Conservation (phyloP, 2,797 vertebrate genomes). For the Poeciliopsis presidionis region DNA sequence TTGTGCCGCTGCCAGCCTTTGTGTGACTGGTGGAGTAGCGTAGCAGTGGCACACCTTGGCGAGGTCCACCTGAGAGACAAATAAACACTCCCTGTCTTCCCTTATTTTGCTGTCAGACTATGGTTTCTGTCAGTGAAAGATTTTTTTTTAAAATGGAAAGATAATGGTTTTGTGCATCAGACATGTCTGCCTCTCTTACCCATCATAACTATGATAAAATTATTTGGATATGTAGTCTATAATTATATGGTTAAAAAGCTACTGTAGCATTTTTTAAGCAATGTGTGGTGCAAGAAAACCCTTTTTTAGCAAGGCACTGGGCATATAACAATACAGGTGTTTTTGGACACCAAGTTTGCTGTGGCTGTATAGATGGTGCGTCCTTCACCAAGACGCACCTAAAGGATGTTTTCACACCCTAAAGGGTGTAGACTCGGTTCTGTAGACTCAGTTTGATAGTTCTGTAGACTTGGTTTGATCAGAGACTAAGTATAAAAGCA, state of each 20-base stretch:
- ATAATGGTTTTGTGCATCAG: not conserved
- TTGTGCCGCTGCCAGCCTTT: constrained; percentile 42
- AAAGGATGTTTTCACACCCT: too few relatives aligned
- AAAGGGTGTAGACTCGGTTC: too few relatives aligned
- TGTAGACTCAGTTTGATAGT: too few relatives aligned
- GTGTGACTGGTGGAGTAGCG: constrained; percentile 26
- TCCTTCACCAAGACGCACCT: not conserved
- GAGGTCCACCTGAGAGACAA: constrained; percentile 11
- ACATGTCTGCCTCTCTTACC: not conserved
- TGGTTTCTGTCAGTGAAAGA: not conserved
- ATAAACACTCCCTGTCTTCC: not conserved
- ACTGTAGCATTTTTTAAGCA: not conserved
- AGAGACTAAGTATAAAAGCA: too few relatives aligned
- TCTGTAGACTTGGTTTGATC: too few relatives aligned
- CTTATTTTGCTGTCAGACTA: too few relatives aligned
- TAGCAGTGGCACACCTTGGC: constrained; percentile 2
- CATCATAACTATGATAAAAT: not conserved
- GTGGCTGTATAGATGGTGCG: not conserved
- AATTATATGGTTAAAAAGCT: not conserved
- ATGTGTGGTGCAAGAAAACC: not conserved
- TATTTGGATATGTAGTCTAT: not conserved
- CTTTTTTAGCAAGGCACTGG: not conserved
- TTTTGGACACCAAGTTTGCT: not conserved
- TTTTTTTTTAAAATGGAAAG: not conserved
- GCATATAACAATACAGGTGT: not conserved